Conservation (phyloP, 1,140 invertebrate genomes). For the Tyrophagus putrescentiae region DNA sequence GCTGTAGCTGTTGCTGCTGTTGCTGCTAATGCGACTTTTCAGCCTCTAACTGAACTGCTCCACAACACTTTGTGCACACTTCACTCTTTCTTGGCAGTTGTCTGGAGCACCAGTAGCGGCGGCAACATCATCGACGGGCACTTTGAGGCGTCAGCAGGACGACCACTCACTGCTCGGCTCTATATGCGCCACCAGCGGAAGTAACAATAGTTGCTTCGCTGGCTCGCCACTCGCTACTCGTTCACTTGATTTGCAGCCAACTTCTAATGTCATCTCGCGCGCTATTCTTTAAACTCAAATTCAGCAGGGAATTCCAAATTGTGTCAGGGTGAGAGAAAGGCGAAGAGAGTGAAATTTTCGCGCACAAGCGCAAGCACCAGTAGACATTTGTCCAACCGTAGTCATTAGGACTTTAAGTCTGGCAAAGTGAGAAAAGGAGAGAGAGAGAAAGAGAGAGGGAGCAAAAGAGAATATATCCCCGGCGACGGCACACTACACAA, state of each 20-base stretch:
- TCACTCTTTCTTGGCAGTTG: too few relatives aligned
- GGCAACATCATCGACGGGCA: too few relatives aligned
- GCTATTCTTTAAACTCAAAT: background rate
- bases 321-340: background rate
- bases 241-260: background rate
- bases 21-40: too few relatives aligned
- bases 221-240: background rate
- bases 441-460: conserved; percentile 14
- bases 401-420: background rate
- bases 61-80: too few relatives aligned
- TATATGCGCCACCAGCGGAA: too few relatives aligned
- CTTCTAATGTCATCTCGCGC: conserved; percentile 5
- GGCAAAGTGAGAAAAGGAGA: background rate
- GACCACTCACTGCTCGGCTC: too few relatives aligned
- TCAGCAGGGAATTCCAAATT: conserved; percentile 8
- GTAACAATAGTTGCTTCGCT: too few relatives aligned
- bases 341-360: background rate
- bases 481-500: background rate
- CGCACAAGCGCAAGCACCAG: background rate
- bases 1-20: too few relatives aligned
- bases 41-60: too few relatives aligned
- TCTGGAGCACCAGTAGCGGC: too few relatives aligned
- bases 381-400: conserved; percentile 9
- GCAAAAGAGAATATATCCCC: conserved; percentile 7
- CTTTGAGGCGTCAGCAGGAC: too few relatives aligned